Conservation (phyloP, 1,140 invertebrate genomes). For the Lepidotrigona ventralis region DNA sequence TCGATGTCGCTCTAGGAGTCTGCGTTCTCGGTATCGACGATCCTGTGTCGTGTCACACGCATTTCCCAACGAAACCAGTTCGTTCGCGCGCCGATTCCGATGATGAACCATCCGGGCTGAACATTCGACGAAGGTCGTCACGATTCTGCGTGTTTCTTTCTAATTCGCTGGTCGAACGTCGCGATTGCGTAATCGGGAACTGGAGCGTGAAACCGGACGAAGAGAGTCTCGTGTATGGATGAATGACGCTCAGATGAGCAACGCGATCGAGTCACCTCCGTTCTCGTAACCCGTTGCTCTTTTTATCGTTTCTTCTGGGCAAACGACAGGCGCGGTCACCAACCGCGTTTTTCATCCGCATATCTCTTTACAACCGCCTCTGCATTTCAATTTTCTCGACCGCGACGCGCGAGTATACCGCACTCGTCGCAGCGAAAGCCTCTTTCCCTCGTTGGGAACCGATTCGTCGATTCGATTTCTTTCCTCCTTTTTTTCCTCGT, state of each 20-base stretch:
- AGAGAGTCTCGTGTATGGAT: conserved; percentile 28
- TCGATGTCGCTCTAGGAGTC: conserved; percentile 56
- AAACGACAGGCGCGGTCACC: conserved; percentile 26
- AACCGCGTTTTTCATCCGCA: not conserved
- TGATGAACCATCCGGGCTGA: not conserved
- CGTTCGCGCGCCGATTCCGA: not conserved
- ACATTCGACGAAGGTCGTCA: conserved; percentile 37
- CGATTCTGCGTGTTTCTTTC: conserved; percentile 34
- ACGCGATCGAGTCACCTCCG: conserved; percentile 23
- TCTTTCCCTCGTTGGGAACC: not conserved
- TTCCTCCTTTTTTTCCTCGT: not conserved
- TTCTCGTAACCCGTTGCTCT: conserved; percentile 1
- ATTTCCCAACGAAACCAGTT: not conserved
- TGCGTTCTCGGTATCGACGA: conserved; percentile 73
- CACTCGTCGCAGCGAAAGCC: not conserved
- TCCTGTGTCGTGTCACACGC: not conserved
- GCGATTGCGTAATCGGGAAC: conserved; percentile 57
- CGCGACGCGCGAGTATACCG: no score
- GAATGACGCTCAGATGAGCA: conserved; percentile 45
- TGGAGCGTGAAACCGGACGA: conserved; percentile 37
- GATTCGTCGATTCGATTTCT: not conserved
- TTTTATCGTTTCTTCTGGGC: conserved; percentile 20
- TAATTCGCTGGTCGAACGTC: conserved; percentile 52
- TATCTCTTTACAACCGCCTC: not conserved
- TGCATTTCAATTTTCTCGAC: not conserved